Evolutionary conservation across 2,113 vertebrate genomes (phyloP).

Genomic region (Dinomys branickii): DNA sequence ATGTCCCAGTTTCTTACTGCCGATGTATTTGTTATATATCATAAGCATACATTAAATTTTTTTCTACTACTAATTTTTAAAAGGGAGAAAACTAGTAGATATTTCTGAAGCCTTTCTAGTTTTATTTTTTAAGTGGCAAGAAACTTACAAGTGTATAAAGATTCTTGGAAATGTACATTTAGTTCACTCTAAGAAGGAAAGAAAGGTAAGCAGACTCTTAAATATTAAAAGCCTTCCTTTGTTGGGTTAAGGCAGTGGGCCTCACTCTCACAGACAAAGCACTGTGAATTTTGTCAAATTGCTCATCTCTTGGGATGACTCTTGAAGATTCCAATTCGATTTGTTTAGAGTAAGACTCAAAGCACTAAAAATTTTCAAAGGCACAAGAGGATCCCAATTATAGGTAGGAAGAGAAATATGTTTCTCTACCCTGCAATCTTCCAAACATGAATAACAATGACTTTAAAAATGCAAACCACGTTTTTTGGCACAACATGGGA

Average conservation of each 20-base stretch:
- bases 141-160: neutral
- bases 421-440: neutral
- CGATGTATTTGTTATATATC: neutral
- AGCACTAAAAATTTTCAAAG: neutral
- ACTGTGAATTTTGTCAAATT: neutral
- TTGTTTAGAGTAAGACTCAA: neutral
- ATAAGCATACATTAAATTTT: neutral
- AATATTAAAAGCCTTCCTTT: neutral
- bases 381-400: neutral
- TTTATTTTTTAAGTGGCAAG: neutral
- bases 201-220: neutral
- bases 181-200: neutral
- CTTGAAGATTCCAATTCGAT: neutral
- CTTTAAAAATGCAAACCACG: neutral
- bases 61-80: neutral
- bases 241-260: neutral
- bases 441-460: neutral
- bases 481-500: conserved; percentile 28
- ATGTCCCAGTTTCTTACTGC: neutral
- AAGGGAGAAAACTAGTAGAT: neutral
- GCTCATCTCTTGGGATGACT: neutral
- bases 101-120: neutral
- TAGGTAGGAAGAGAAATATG: neutral
- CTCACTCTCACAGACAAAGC: neutral
- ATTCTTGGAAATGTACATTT: neutral